A percentile compares a stretch with the other conserved stretches of the same genome.
phyloP scores from a whole-genome alignment of 2,888 invertebrate genomes.

The Tyria jacobaeae region DNA sequence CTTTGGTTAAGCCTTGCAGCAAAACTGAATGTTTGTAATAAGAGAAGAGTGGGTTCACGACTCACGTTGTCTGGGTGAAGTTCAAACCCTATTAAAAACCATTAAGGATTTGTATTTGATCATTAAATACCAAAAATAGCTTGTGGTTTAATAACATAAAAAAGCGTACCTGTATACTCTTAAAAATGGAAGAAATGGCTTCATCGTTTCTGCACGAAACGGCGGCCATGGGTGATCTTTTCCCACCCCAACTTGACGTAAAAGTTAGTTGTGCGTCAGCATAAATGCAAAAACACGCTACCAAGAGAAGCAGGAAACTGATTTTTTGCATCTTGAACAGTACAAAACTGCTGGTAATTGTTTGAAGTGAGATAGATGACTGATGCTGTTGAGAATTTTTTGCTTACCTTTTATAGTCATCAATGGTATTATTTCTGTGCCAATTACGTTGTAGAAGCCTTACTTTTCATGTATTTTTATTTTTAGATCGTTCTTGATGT shows the following conservation, averaged over 20 bases:
- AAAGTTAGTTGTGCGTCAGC: slow-evolving; percentile 84
- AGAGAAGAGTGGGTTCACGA: too few relatives aligned
- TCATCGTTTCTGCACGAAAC: slow-evolving; percentile 73
- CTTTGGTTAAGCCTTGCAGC: too few relatives aligned
- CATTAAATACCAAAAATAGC: too few relatives aligned
- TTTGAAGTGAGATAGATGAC: slow-evolving; percentile 17
- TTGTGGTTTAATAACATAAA: too few relatives aligned
- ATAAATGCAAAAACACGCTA: slow-evolving; percentile 63
- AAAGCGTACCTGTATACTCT: slow-evolving; percentile 71
- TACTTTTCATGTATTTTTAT: slow-evolving; percentile 5
- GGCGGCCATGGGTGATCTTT: slow-evolving; percentile 64
- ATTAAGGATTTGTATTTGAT: too few relatives aligned
- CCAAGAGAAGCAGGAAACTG: slow-evolving; percentile 57
- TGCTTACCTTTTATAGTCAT: slow-evolving; percentile 54
- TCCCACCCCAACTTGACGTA: slow-evolving; percentile 84
- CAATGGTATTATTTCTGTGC: not conserved
- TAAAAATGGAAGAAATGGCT: slow-evolving; percentile 68
- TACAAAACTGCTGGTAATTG: slow-evolving; percentile 12
- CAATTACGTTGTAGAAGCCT: slow-evolving; percentile 55
- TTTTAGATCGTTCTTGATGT: not conserved
- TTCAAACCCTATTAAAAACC: too few relatives aligned
- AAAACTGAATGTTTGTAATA: too few relatives aligned
- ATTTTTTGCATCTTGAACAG: slow-evolving; percentile 62
- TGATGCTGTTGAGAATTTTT: slow-evolving; percentile 38
- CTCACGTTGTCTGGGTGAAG: too few relatives aligned